Conservation (phyloP, 2,113 vertebrate species). For the Dipodomys stephensi region DNA sequence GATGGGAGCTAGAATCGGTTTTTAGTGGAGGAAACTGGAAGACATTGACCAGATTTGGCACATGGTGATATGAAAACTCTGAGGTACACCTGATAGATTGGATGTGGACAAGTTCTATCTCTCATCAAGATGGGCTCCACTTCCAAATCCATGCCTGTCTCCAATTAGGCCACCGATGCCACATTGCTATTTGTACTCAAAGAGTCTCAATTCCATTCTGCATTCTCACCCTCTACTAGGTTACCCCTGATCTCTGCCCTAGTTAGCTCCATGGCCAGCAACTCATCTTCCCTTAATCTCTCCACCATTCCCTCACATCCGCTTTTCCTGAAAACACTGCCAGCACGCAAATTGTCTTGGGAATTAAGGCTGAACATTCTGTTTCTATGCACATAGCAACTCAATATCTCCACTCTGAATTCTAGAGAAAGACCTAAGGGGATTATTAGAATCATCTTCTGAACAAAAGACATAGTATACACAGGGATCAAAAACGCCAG, state of each 20-base stretch:
- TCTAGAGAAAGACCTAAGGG: slow-evolving; percentile 27
- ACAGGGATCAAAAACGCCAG: neutral
- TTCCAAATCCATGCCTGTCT: neutral
- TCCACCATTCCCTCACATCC: neutral
- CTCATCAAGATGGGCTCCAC: neutral
- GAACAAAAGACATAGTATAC: neutral
- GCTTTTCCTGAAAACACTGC: slow-evolving; percentile 3
- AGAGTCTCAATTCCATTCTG: neutral
- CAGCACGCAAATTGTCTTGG: slow-evolving; percentile 13
- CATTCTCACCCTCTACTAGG: neutral
- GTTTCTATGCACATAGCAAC: slow-evolving; percentile 30
- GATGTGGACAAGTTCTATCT: neutral
- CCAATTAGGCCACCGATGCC: neutral
- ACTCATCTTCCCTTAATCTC: neutral
- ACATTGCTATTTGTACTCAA: neutral
- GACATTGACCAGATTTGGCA: neutral
- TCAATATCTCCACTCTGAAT: slow-evolving; percentile 22
- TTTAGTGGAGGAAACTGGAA: neutral
- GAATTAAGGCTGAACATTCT: slow-evolving; percentile 59
- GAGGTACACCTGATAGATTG: neutral
- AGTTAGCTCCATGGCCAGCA: neutral
- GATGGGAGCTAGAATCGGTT: neutral
- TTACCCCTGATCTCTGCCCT: neutral
- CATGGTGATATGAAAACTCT: neutral
- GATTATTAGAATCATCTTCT: neutral